Evolutionary conservation across 1,140 invertebrate genomes (phyloP), one percentile per base, ranked within the genome.

Genomic region (Sarcophaga peregrina): DNA sequence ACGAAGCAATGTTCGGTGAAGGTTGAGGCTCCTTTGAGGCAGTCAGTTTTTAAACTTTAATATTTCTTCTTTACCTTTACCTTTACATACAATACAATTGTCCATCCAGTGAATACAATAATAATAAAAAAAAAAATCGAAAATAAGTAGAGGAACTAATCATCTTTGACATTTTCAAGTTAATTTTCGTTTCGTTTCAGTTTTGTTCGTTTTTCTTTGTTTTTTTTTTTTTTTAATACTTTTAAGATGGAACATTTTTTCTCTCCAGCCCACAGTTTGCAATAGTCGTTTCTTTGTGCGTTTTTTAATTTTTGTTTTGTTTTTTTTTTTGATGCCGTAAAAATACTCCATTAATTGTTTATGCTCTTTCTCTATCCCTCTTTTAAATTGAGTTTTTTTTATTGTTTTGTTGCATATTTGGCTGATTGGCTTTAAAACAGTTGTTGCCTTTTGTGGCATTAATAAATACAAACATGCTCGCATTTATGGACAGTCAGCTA

Each of bases 391-490:
- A 8, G 20, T 68, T 68, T n/a, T 68, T 68, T 20, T 62, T 62
- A 7, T 20, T 20, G 62, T 68, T 68, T 37, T 68, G 17, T 68
- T 68, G 62, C 62, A 68, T 68, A 68, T 68, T 68, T 68, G 62
- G 62, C n/a, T 68, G 62, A 68, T 68, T 68, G 62, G 5, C 20
- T 68, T 45, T 74, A 74, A 74, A 86, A 88, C 87, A 87, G 87
- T 88, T 87, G 86, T 84, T 83, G 82, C 83, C 58, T 80, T 72
- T 82, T 83, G 83, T 82, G 81, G 85, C 87, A 86, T 85, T 83
- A 83, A 87, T 87, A 86, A 86, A 88, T 87, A 88, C 25, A 37
- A 37, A 37, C 25, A 37, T 37, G 25, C 25, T 13, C 50, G 13
- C 1, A 52, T 10, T 9, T 52, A 52, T 10, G 13, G 13, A 52